phyloP scores from a whole-genome alignment of 1,140 invertebrate species.

The Diorhabda sublineata region DNA sequence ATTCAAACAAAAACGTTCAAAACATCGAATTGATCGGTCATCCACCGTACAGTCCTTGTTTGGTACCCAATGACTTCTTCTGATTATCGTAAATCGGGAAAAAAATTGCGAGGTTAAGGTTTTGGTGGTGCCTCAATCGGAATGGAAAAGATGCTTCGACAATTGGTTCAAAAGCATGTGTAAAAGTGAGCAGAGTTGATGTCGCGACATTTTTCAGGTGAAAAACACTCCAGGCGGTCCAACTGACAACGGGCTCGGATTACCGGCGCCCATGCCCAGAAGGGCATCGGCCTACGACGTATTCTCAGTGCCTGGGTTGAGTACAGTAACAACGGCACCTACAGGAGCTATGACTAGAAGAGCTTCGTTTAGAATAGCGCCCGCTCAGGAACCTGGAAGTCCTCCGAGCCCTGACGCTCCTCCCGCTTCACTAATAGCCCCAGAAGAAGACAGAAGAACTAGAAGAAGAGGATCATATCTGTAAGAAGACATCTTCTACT shows the following conservation, averaged over 20 bases:
- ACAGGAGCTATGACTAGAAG: slow-evolving; percentile 51
- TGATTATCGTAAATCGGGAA: too few relatives aligned
- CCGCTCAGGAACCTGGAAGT: slow-evolving; percentile 54
- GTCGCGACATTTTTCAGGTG: slow-evolving; percentile 36
- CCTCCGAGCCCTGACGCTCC: slow-evolving; percentile 52
- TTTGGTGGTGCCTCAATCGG: too few relatives aligned
- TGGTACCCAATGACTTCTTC: too few relatives aligned
- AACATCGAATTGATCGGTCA: too few relatives aligned
- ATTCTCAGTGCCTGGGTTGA: slow-evolving; percentile 53
- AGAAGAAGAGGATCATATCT: slow-evolving; percentile 71
- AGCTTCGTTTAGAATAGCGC: slow-evolving; percentile 62
- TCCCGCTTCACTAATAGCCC: slow-evolving; percentile 52
- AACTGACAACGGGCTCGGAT: slow-evolving; percentile 53
- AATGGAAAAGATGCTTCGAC: too few relatives aligned
- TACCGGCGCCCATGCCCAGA: slow-evolving; percentile 64
- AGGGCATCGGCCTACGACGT: slow-evolving; percentile 78
- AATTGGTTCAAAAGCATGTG: too few relatives aligned
- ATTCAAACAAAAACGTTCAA: too few relatives aligned
- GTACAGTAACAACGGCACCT: slow-evolving; percentile 40
- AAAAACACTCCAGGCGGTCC: slow-evolving; percentile 46
- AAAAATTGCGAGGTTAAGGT: too few relatives aligned
- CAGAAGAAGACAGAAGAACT: slow-evolving; percentile 68
- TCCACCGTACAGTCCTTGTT: too few relatives aligned
- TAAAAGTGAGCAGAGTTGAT: too few relatives aligned
- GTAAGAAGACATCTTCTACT: slow-evolving; percentile 54